phyloP scores from a whole-genome alignment of 2,888 invertebrate genomes.

The Onchidella celtica region DNA sequence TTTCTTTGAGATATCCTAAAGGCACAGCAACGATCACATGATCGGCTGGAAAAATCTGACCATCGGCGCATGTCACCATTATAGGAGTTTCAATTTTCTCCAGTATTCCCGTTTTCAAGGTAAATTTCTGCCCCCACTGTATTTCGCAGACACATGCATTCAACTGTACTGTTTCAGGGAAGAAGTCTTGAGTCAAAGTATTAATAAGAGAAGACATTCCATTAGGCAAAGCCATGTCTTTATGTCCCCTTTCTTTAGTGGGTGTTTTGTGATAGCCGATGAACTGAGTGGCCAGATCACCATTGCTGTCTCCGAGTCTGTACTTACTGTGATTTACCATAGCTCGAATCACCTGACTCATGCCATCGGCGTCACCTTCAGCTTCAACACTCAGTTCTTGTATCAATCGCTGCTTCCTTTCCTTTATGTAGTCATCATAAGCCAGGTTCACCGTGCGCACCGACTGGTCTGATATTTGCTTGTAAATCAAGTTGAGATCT shows the following conservation, averaged over 20 bases:
- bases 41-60: neutral
- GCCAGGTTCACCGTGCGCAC: neutral
- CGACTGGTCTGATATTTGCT: neutral
- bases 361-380: too few relatives aligned
- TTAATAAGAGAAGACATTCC: neutral
- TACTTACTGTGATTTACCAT: neutral
- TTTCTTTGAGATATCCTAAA: constrained; percentile 25
- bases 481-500: neutral
- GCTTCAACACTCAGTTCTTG: too few relatives aligned
- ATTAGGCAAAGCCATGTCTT: neutral
- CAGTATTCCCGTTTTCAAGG: neutral
- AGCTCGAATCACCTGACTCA: neutral
- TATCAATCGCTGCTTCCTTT: neutral
- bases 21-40: constrained; percentile 40
- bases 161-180: neutral
- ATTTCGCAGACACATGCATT: neutral
- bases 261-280: neutral
- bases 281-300: neutral
- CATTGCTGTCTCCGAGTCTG: neutral
- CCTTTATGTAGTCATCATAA: neutral
- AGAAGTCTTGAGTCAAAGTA: neutral
- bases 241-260: neutral
- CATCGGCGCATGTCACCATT: constrained; percentile 19
- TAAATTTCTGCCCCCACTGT: neutral
- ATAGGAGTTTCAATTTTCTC: too few relatives aligned